These are phyloP conservation scores for rat (Rattus norvegicus) DNA, from an alignment of 2,113 vertebrate species.

Conservation along the genomic window DNA sequence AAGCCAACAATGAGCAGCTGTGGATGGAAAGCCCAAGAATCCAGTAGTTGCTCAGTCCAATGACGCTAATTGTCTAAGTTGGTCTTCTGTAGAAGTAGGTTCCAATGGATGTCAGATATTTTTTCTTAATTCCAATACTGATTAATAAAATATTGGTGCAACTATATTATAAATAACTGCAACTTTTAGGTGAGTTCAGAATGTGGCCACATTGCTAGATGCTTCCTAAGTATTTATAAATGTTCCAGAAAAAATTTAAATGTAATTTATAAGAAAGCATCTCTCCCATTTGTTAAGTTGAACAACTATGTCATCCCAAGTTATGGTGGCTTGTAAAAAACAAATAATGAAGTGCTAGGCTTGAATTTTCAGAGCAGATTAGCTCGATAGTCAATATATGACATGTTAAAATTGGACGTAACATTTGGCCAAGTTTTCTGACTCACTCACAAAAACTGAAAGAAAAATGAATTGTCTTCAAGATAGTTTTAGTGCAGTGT, in stretches of 20 bases:
- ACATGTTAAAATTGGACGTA: slow-evolving; percentile 50
- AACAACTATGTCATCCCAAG: slow-evolving; percentile 13
- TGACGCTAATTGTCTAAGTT: too few relatives aligned
- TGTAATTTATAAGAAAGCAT: slow-evolving; percentile 1
- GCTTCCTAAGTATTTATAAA: slow-evolving; percentile 45
- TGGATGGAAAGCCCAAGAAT: too few relatives aligned
- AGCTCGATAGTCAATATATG: slow-evolving; percentile 38
- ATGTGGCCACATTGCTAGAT: not conserved
- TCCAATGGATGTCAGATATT: too few relatives aligned
- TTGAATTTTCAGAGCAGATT: slow-evolving; percentile 55
- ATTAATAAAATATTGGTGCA: slow-evolving; percentile 10
- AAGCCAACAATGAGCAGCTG: too few relatives aligned
- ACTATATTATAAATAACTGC: not conserved
- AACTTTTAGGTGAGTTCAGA: not conserved
- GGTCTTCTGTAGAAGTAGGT: too few relatives aligned
- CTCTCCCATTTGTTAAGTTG: not conserved
- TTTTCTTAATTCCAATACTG: slow-evolving; percentile 48
- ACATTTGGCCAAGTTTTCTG: slow-evolving; percentile 43
- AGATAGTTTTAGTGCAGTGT: slow-evolving; percentile 6
- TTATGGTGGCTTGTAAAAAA: not conserved
- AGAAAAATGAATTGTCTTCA: slow-evolving; percentile 27
- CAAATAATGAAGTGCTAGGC: slow-evolving; percentile 10
- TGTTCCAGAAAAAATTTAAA: slow-evolving; percentile 36
- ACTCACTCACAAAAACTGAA: slow-evolving; percentile 33
- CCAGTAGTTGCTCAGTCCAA: too few relatives aligned